Evolutionary conservation across 2,113 vertebrate species (phyloP).

Genomic region (Eptesicus fuscus): DNA sequence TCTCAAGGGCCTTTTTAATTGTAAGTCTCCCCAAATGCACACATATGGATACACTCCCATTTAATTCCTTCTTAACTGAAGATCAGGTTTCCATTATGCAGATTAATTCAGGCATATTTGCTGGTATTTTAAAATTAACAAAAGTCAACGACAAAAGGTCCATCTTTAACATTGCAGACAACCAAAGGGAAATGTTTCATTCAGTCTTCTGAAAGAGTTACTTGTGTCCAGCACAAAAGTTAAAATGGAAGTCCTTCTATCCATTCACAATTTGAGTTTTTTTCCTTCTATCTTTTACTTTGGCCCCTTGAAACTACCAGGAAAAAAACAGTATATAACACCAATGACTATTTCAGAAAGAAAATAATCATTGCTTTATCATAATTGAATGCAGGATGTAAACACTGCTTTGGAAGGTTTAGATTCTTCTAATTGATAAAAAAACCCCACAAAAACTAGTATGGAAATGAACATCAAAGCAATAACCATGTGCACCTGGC

Average conservation of each 20-base stretch:
- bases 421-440: not conserved
- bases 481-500: accelerated
- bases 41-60: not conserved
- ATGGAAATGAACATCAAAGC: not conserved
- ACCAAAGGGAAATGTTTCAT: not conserved
- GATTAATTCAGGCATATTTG: not conserved
- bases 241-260: not conserved
- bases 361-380: not conserved
- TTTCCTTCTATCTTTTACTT: not conserved
- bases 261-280: not conserved
- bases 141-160: not conserved
- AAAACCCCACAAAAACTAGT: not conserved
- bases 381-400: not conserved
- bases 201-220: not conserved
- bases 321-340: not conserved
- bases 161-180: not conserved
- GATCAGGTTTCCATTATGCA: not conserved
- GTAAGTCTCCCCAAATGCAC: not conserved
- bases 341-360: not conserved
- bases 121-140: not conserved
- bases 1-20: not conserved
- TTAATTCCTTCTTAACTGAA: not conserved
- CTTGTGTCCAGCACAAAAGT: not conserved
- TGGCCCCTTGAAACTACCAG: not conserved
- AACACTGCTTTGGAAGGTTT: not conserved